Base-by-base conservation (phyloP, 2,888 invertebrate genomes). In the Drosophila anomelani region DNA sequence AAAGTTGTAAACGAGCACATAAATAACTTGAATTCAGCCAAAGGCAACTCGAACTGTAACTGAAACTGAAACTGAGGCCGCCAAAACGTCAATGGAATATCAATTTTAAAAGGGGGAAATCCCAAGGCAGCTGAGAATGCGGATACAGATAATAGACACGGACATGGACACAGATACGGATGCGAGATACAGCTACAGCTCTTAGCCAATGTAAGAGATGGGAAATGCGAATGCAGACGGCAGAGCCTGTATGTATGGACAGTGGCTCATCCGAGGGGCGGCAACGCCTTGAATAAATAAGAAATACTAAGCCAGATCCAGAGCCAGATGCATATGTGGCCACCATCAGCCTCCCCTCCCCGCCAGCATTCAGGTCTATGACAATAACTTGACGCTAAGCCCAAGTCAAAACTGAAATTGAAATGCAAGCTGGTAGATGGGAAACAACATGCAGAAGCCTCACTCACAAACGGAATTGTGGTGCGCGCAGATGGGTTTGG, bases 41-140 rank as follows among this genome's bases (percentile, higher is more conserved):
- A 44, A 69, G 72, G 68, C 61, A 20, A 51, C 51, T 51, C 20
- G 34, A 51, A 20, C 17, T n/a, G 47, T 10, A 29, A 47, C 47
- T 10, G 46, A 47, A 47, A 29, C 47, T 29, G 51, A 15, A 9
- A 17, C 51, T 51, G 32, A 20, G 41, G 67, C 75, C 58, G 67
- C 73, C 73, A 67, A 85, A 83, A 84, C 88, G 84, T 85, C 88
- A 85, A 83, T 88, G 81, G 84, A 84, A 84, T 88, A 84, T 88
- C 81, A 84, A 84, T 84, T 84, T 88, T 79, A 88, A 85, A 83
- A 51, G 44, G 41, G n/a, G 59, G 39, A 62, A 43, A 32, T 56
- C 49, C 39, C 54, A 46, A 56, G 77, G 55, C 71, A 53, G 51
- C 36, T 10, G 36, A 23, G 70, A 73, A 76, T 77, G 58, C 62